Evolutionary conservation across 2,113 vertebrate genomes (phyloP).

Genomic region (Labeo rohita): DNA sequence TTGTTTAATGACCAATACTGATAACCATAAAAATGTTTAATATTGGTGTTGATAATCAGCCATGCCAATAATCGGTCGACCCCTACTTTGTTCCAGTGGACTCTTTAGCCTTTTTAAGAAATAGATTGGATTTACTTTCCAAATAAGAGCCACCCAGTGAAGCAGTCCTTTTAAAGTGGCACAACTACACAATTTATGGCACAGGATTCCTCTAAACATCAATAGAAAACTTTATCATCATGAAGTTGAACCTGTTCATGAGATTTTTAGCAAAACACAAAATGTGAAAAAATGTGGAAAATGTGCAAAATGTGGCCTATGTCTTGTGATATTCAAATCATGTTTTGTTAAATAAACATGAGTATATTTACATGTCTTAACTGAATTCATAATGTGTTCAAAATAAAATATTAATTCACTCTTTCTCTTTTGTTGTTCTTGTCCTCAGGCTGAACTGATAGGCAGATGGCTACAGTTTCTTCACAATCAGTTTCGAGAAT

Average conservation of each 20-base stretch:
- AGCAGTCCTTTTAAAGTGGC: not conserved
- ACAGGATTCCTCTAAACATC: not conserved
- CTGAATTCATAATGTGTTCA: not conserved
- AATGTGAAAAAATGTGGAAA: too few relatives aligned
- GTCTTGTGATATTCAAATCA: not conserved
- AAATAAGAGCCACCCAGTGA: not conserved
- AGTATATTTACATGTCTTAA: not conserved
- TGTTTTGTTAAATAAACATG: slow-evolving; percentile 4
- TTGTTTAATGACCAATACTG: too few relatives aligned
- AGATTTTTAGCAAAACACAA: not conserved
- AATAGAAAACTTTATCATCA: not conserved
- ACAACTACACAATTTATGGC: not conserved
- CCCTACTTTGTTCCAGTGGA: not conserved
- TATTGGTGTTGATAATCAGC: too few relatives aligned
- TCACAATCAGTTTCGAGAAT: not conserved
- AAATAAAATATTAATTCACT: not conserved
- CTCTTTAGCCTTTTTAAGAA: not conserved
- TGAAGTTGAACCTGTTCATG: not conserved
- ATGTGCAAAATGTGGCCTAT: not conserved
- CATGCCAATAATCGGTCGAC: too few relatives aligned
- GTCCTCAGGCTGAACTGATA: slow-evolving; percentile 4
- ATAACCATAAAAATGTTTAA: too few relatives aligned
- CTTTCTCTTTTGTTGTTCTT: not conserved
- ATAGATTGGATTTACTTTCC: not conserved
- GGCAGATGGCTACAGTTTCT: not conserved